Conservation (phyloP, 2,113 vertebrate species). For the Paedocypris sp. region DNA sequence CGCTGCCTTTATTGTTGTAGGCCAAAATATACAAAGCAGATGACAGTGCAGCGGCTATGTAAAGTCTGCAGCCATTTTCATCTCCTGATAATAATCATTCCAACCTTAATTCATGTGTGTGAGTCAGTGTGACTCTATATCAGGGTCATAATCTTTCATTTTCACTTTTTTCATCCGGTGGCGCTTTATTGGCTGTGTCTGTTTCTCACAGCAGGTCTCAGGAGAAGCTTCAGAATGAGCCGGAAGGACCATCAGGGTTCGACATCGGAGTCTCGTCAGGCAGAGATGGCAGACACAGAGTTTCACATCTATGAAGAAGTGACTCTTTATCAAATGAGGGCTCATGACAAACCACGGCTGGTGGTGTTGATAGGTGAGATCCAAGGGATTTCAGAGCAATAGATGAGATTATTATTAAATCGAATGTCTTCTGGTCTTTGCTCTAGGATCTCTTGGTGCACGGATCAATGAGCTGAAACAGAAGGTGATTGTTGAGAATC, state of each 20-base stretch:
- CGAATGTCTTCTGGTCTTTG: background rate
- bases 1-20: background rate
- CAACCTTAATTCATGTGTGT: background rate
- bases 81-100: no score
- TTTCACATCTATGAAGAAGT: slow-evolving; percentile 86
- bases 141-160: no score
- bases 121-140: background rate
- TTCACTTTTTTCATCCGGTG: background rate
- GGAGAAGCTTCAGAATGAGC: slow-evolving; percentile 75
- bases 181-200: background rate
- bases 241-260: slow-evolving; percentile 65
- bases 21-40: background rate
- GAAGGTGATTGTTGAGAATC: slow-evolving; percentile 81
- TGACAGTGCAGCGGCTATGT: background rate
- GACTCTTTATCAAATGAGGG: slow-evolving; percentile 67
- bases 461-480: slow-evolving; percentile 81
- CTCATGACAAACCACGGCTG: slow-evolving; percentile 72
- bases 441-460: slow-evolving; percentile 79
- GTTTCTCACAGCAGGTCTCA: slow-evolving; percentile 68
- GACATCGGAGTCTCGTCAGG: slow-evolving; percentile 51
- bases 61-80: background rate
- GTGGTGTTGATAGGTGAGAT: slow-evolving; percentile 79
- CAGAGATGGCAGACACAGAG: slow-evolving; percentile 49
- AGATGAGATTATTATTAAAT: background rate
- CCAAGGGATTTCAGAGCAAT: background rate